Conservation (phyloP, 1,140 invertebrate species). For the Anadara kagoshimensis region DNA sequence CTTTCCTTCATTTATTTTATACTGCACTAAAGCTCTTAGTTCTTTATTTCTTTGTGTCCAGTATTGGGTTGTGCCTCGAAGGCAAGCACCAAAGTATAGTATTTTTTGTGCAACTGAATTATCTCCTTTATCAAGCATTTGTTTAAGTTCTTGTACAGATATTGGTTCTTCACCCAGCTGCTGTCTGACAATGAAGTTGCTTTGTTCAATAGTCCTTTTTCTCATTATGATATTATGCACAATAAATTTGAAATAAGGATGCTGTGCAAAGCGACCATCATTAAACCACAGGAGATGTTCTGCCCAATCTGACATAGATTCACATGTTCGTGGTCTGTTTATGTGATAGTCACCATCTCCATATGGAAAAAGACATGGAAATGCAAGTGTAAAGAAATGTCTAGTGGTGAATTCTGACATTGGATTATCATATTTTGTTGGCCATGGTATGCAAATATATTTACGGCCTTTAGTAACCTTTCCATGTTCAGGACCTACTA, state of each 20-base stretch:
- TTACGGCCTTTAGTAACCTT: too few relatives aligned
- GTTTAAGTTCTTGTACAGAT: slow-evolving; percentile 26
- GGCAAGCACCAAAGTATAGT: slow-evolving; percentile 32
- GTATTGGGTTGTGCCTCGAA: slow-evolving; percentile 32
- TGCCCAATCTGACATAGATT: slow-evolving; percentile 40
- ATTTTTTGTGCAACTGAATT: slow-evolving; percentile 35
- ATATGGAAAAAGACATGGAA: slow-evolving; percentile 41
- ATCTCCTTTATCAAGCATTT: slow-evolving; percentile 28
- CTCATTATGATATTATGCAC: slow-evolving; percentile 43
- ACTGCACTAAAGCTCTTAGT: slow-evolving; percentile 35
- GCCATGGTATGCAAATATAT: slow-evolving; percentile 40
- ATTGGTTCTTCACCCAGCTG: slow-evolving; percentile 38
- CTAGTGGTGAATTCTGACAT: slow-evolving; percentile 40
- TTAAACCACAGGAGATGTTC: slow-evolving; percentile 41
- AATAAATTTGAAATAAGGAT: slow-evolving; percentile 48
- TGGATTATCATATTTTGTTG: slow-evolving; percentile 26
- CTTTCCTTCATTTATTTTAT: slow-evolving; percentile 36
- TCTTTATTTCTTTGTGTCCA: slow-evolving; percentile 39
- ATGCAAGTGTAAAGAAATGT: slow-evolving; percentile 39
- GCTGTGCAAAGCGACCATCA: slow-evolving; percentile 40
- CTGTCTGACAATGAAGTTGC: slow-evolving; percentile 32
- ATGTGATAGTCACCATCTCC: slow-evolving; percentile 36
- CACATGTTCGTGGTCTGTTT: slow-evolving; percentile 29
- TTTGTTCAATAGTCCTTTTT: slow-evolving; percentile 24
- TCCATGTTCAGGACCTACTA: too few relatives aligned